Evolutionary conservation across 2,113 vertebrate species (phyloP).

Genomic region (Seriola quinqueradiata): DNA sequence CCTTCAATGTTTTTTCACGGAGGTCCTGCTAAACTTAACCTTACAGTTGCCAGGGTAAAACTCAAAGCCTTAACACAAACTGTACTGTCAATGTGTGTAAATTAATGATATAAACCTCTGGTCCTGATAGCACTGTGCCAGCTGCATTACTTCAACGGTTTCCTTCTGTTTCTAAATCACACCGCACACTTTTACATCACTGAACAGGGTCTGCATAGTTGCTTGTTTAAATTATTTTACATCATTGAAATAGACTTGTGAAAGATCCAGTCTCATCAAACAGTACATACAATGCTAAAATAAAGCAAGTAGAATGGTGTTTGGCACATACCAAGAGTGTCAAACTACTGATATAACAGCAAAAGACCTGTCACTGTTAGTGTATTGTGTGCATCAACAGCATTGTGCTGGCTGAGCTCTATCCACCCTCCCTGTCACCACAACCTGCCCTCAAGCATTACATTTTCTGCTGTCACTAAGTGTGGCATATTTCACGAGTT

Average conservation of each 20-base stretch:
- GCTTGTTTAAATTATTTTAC: not conserved
- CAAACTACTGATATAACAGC: not conserved
- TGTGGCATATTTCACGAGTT: slow-evolving; percentile 13
- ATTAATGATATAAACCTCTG: not conserved
- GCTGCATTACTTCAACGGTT: not conserved
- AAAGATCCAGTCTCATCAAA: not conserved
- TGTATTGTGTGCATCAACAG: not conserved
- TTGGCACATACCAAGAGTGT: not conserved
- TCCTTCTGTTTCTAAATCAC: slow-evolving; percentile 13
- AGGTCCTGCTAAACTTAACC: slow-evolving; percentile 73
- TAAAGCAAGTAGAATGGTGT: not conserved
- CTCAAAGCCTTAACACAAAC: slow-evolving; percentile 9
- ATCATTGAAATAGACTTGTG: not conserved
- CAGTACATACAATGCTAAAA: not conserved
- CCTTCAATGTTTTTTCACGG: slow-evolving; percentile 35
- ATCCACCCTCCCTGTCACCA: slow-evolving; percentile 21
- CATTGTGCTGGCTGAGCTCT: slow-evolving; percentile 12
- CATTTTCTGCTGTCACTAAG: slow-evolving; percentile 45
- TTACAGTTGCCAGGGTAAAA: slow-evolving; percentile 52
- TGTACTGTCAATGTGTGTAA: not conserved
- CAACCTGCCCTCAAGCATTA: slow-evolving; percentile 27
- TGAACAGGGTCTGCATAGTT: not conserved
- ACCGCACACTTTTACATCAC: not conserved
- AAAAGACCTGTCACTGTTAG: not conserved
- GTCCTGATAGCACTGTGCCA: not conserved